Evolutionary conservation across 2,888 invertebrate species (phyloP).

Genomic region (Maniola hyperantus): DNA sequence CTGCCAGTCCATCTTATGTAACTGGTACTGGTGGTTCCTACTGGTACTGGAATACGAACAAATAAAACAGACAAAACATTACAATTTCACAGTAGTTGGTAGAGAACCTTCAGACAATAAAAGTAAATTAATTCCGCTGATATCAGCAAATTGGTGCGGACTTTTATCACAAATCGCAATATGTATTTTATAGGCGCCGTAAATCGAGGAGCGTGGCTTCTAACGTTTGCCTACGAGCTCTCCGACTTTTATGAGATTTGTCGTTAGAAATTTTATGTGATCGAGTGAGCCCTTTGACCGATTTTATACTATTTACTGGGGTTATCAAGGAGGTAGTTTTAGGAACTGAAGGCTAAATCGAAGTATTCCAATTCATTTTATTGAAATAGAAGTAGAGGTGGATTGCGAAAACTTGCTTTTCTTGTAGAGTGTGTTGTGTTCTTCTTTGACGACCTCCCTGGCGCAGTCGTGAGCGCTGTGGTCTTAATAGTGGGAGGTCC

Average conservation of each 20-base stretch:
- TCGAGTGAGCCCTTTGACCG: conserved; percentile 55
- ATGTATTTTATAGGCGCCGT: conserved; percentile 80
- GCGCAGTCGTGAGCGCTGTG: too few species aligned
- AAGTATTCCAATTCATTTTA: not conserved
- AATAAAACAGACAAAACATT: not conserved
- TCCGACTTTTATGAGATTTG: conserved; percentile 76
- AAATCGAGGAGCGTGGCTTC: conserved; percentile 78
- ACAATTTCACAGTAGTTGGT: not conserved
- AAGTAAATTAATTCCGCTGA: conserved; percentile 63
- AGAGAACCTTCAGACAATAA: conserved; percentile 23
- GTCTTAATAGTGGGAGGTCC: too few species aligned
- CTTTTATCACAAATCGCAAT: conserved; percentile 80
- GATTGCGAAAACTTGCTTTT: not conserved
- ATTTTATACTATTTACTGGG: conserved; percentile 54
- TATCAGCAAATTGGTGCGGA: conserved; percentile 68
- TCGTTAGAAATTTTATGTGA: conserved; percentile 67
- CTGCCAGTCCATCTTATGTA: too few species aligned
- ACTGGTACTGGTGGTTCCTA: too few species aligned
- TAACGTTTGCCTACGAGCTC: conserved; percentile 76
- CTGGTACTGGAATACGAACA: too few species aligned
- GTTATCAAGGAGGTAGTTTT: conserved; percentile 16
- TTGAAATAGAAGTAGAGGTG: not conserved
- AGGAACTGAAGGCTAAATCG: conserved; percentile 1
- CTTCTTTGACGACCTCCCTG: too few species aligned
- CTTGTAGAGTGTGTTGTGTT: too few species aligned